A percentile compares a stretch with the other conserved stretches of the same genome.
These are phyloP conservation scores for Arnoldichthys spilopterus DNA, from an alignment of 2,797 vertebrate species.

Conservation along the genomic window DNA sequence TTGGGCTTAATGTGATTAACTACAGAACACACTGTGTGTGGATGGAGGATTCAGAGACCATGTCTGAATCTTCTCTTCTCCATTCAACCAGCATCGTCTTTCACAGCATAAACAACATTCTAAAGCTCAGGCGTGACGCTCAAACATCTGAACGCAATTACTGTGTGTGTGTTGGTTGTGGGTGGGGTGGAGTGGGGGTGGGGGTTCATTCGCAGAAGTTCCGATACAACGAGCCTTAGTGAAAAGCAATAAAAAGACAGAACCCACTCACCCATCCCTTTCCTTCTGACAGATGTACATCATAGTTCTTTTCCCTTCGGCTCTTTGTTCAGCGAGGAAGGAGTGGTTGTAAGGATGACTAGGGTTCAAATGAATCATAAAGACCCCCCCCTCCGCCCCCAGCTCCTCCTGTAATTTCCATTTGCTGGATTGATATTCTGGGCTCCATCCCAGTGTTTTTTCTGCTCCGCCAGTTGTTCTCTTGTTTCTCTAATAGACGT, in stretches of 20 bases:
- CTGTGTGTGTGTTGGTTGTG: conserved; percentile 52
- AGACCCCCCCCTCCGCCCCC: not conserved
- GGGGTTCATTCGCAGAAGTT: conserved; percentile 5
- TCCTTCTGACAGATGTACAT: conserved; percentile 30
- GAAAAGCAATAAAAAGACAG: not conserved
- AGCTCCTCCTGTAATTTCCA: conserved; percentile 15
- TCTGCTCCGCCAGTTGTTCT: conserved; percentile 14
- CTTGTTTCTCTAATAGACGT: conserved; percentile 6
- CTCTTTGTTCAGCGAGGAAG: conserved; percentile 41
- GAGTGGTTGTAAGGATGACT: conserved; percentile 26
- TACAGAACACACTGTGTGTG: not conserved
- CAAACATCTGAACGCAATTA: conserved; percentile 73
- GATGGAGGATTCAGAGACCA: not conserved
- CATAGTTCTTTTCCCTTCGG: not conserved
- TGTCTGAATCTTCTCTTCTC: not conserved
- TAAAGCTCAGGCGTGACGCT: conserved; percentile 45
- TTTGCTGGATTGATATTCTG: conserved; percentile 22
- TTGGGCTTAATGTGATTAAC: conserved; percentile 16
- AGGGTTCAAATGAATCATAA: conserved; percentile 18
- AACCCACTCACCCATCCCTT: not conserved
- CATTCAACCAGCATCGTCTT: conserved; percentile 15
- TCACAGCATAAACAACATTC: not conserved
- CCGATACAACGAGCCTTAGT: not conserved
- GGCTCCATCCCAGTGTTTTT: not conserved
- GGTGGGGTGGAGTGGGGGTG: too few relatives aligned